phyloP scores from a whole-genome alignment of 2,797 vertebrate genomes.

The Cebuella pygmaea region DNA sequence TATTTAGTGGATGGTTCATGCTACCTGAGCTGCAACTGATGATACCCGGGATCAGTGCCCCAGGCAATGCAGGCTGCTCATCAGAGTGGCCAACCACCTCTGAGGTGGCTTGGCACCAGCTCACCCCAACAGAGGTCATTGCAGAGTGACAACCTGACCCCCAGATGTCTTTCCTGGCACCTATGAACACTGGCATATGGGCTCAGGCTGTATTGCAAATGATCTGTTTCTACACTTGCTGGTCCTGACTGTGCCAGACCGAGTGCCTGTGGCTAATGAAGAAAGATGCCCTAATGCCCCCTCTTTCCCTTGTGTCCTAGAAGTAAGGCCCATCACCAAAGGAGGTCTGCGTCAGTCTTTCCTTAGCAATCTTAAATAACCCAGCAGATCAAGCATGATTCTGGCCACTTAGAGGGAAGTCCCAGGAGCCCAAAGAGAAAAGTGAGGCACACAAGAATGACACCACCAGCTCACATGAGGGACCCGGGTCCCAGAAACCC shows the following conservation, averaged over 20 bases:
- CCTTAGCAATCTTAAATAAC: background rate
- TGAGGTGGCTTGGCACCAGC: background rate
- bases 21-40: background rate
- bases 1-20: background rate
- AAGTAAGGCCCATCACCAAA: background rate
- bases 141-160: background rate
- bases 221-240: background rate
- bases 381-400: background rate
- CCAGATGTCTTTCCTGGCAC: background rate
- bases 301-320: background rate
- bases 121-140: background rate
- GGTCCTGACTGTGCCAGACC: background rate
- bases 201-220: background rate
- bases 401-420: background rate
- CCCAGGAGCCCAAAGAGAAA: background rate
- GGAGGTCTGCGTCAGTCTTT: background rate
- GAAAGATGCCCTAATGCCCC: background rate
- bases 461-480: background rate
- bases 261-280: background rate
- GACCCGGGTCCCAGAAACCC: background rate
- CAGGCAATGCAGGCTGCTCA: background rate
- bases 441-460: background rate
- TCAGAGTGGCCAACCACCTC: background rate
- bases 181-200: accelerated
- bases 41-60: background rate